These are phyloP conservation scores for Resseliella maxima DNA, from an alignment of 2,888 invertebrate genomes.

Conservation along the genomic window DNA sequence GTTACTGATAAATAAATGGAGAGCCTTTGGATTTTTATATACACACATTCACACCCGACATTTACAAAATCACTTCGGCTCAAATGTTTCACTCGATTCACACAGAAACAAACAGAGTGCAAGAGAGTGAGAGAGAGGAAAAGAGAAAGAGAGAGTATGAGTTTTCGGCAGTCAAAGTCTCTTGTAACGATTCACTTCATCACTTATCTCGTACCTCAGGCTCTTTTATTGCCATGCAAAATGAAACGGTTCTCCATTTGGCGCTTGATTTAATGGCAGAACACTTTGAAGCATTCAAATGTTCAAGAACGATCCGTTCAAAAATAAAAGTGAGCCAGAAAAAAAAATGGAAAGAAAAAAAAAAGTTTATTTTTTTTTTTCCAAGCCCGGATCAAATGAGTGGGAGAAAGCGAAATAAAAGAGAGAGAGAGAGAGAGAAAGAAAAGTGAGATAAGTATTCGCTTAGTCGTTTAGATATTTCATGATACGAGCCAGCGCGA, in stretches of 20 bases:
- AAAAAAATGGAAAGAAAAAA: neutral
- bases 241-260: slow-evolving; percentile 14
- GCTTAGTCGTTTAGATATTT: slow-evolving; percentile 53
- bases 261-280: slow-evolving; percentile 44
- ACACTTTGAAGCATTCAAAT: slow-evolving; percentile 25
- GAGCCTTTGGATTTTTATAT: neutral
- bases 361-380: neutral
- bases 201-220: slow-evolving; percentile 9
- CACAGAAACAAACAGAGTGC: too few species aligned
- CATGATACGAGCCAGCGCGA: neutral
- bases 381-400: neutral
- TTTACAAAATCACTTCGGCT: neutral
- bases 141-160: too few species aligned
- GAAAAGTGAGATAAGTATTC: slow-evolving; percentile 33
- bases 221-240: slow-evolving; percentile 13
- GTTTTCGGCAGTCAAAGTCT: neutral
- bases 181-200: slow-evolving; percentile 44
- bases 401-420: neutral
- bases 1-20: slow-evolving; percentile 41
- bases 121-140: too few species aligned
- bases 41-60: slow-evolving; percentile 8
- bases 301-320: neutral
- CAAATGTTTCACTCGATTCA: too few species aligned
- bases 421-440: neutral
- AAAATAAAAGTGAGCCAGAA: neutral